A percentile compares a stretch with the other conserved stretches of the same genome.
Conservation (phyloP, 2,113 vertebrate genomes). For the Siniperca knerii region DNA sequence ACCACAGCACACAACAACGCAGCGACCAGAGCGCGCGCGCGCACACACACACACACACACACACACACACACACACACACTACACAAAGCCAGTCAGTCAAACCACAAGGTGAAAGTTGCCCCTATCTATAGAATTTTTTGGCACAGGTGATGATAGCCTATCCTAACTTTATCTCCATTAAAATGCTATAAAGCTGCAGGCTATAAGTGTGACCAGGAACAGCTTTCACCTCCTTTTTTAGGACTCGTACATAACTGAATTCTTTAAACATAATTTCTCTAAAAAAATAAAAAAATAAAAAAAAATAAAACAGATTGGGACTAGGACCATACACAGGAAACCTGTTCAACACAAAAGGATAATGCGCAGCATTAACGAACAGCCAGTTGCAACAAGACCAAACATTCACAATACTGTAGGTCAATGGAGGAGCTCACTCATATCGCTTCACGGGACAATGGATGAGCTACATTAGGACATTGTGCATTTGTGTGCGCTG, state of each 20-base stretch:
- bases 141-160: constrained; percentile 13
- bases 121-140: constrained; percentile 37
- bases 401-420: constrained; percentile 45
- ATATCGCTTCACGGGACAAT: constrained; percentile 19
- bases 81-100: constrained; percentile 40
- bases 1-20: constrained; percentile 35
- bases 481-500: not conserved
- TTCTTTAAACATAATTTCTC: constrained; percentile 13
- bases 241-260: constrained; percentile 9
- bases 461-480: constrained; percentile 16
- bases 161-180: constrained; percentile 24
- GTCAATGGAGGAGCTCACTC: constrained; percentile 43
- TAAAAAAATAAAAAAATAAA: not conserved
- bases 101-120: constrained; percentile 64
- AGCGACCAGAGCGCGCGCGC: constrained; percentile 10
- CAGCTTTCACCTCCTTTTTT: constrained; percentile 72
- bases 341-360: constrained; percentile 44
- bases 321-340: constrained; percentile 25
- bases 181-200: constrained; percentile 23
- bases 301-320: constrained; percentile 2
- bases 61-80: constrained; percentile 27
- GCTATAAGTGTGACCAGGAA: constrained; percentile 33
- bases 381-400: constrained; percentile 51
- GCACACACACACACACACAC: constrained; percentile 21
- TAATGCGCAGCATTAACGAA: constrained; percentile 52